These are phyloP conservation scores for Aix galericulata DNA, from an alignment of 2,113 vertebrate species.

Conservation along the genomic window DNA sequence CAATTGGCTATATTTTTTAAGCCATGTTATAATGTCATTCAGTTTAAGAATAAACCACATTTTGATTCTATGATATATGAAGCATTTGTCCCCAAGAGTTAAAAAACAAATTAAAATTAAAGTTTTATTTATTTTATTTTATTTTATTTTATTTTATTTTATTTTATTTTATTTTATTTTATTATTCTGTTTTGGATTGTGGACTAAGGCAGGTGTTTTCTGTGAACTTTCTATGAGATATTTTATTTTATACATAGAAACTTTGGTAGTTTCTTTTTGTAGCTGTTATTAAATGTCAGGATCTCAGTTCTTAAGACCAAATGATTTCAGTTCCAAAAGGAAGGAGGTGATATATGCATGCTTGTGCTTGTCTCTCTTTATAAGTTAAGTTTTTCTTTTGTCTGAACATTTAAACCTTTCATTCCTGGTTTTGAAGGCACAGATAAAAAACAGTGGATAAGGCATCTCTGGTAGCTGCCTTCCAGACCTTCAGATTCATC, in stretches of 20 bases:
- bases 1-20: background rate
- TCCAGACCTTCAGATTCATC: background rate
- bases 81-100: background rate
- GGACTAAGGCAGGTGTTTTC: background rate
- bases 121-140: background rate
- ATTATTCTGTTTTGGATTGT: background rate
- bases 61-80: background rate
- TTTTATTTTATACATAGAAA: background rate
- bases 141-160: too few species aligned
- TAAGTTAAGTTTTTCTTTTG: background rate
- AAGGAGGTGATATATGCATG: background rate
- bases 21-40: background rate
- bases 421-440: background rate
- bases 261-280: background rate
- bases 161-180: too few species aligned
- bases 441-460: background rate
- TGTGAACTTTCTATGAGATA: background rate
- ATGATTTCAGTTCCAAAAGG: background rate
- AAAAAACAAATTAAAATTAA: background rate
- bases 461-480: background rate
- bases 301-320: background rate
- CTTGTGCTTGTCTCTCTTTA: background rate
- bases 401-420: background rate
- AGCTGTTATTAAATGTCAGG: background rate
- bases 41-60: background rate